Conservation (phyloP, 2,113 vertebrate species). For the Gymnobelideus leadbeateri region DNA sequence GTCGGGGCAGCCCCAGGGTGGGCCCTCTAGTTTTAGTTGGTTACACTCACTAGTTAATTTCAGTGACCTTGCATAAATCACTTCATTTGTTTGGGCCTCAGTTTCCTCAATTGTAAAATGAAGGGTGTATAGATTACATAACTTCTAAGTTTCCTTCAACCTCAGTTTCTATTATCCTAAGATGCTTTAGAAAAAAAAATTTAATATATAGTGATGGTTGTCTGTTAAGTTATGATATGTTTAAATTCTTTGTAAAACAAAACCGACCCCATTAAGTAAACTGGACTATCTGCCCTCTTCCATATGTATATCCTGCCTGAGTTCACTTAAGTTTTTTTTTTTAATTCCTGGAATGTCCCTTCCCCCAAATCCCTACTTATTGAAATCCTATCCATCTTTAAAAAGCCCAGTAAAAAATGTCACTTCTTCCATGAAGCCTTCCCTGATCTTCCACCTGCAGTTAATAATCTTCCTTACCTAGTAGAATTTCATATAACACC, state of each 20-base stretch:
- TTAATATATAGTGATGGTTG: too few species aligned
- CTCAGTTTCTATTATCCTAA: background rate
- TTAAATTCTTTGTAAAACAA: background rate
- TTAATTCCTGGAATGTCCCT: background rate
- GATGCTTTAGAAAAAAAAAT: too few species aligned
- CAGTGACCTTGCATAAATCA: background rate
- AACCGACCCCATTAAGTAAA: background rate
- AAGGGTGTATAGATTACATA: background rate
- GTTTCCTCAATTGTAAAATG: conserved; percentile 7
- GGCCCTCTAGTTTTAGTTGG: background rate
- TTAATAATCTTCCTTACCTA: background rate
- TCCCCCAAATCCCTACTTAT: background rate
- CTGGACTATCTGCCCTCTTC: too few species aligned
- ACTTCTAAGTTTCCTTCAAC: background rate
- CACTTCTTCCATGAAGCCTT: background rate
- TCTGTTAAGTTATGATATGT: background rate
- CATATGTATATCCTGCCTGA: too few species aligned
- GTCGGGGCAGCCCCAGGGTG: too few species aligned
- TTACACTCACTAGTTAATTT: conserved; percentile 4
- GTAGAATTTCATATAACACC: too few species aligned
- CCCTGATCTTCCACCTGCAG: background rate
- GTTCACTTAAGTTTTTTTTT: background rate
- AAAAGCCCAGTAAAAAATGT: background rate
- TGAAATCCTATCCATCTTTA: background rate
- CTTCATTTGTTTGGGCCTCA: conserved; percentile 27